phyloP scores from a whole-genome alignment of 2,888 invertebrate species.

The Rhagonycha lutea region DNA sequence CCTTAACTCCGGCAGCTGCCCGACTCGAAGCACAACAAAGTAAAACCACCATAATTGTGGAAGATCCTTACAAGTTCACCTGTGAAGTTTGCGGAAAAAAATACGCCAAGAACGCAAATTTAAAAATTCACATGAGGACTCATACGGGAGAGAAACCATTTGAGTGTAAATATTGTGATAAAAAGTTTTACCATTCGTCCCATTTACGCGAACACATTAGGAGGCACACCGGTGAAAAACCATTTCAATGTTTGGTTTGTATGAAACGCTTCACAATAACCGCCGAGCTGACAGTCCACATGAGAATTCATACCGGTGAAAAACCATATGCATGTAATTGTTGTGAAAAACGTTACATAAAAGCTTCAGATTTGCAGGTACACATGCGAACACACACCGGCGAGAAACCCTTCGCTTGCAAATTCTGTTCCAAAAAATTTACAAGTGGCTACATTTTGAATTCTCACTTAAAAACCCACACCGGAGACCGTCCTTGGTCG shows the following conservation, averaged over 20 bases:
- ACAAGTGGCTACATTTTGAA: slow-evolving; percentile 65
- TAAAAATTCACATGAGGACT: slow-evolving; percentile 32
- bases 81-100: slow-evolving; percentile 31
- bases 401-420: slow-evolving; percentile 50
- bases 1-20: slow-evolving; percentile 32
- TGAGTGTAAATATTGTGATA: slow-evolving; percentile 53
- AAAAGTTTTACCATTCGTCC: slow-evolving; percentile 52
- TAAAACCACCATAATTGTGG: slow-evolving; percentile 33
- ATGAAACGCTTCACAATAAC: slow-evolving; percentile 50
- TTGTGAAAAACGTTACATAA: slow-evolving; percentile 63
- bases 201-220: slow-evolving; percentile 51
- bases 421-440: slow-evolving; percentile 56
- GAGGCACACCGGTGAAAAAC: slow-evolving; percentile 52
- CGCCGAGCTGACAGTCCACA: slow-evolving; percentile 54
- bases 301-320: slow-evolving; percentile 59
- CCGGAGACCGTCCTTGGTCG: slow-evolving; percentile 64
- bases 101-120: slow-evolving; percentile 32
- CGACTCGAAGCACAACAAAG: slow-evolving; percentile 29
- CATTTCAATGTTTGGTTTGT: slow-evolving; percentile 50
- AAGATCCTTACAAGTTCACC: slow-evolving; percentile 23
- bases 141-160: slow-evolving; percentile 49
- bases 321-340: slow-evolving; percentile 61
- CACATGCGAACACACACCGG: slow-evolving; percentile 57
- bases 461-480: slow-evolving; percentile 65
- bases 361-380: slow-evolving; percentile 57